phyloP scores from a whole-genome alignment of 2,113 vertebrate species.

The Marmota monax region DNA sequence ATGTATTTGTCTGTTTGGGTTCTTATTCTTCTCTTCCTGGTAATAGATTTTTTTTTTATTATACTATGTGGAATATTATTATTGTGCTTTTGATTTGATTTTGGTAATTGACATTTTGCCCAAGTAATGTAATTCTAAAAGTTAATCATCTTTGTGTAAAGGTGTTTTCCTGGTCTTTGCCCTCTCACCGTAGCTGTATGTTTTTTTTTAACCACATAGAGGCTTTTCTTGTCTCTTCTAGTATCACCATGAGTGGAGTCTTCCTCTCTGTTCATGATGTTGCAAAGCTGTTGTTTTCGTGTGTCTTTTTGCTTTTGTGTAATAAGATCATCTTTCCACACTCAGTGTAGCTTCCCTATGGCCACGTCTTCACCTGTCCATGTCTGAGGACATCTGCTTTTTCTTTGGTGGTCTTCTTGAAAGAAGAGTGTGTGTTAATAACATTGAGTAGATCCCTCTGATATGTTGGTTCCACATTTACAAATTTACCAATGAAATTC shows the following conservation, averaged over 20 bases:
- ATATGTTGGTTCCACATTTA: not conserved
- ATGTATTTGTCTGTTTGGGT: not conserved
- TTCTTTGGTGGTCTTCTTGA: not conserved
- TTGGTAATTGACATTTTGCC: not conserved
- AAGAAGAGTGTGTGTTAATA: not conserved
- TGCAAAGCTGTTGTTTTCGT: not conserved
- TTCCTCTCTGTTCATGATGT: not conserved
- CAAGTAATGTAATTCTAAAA: not conserved
- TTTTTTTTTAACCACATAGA: not conserved
- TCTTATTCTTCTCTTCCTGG: not conserved
- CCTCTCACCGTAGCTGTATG: not conserved
- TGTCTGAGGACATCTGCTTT: not conserved
- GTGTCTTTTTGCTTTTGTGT: not conserved
- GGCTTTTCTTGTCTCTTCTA: not conserved
- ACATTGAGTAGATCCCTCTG: not conserved
- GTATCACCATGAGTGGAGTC: not conserved
- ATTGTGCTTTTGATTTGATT: conserved; percentile 5
- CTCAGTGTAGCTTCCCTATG: not conserved
- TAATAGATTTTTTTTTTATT: not conserved
- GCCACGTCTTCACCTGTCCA: not conserved
- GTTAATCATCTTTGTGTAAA: not conserved
- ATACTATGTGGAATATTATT: not conserved
- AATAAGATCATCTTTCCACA: not conserved
- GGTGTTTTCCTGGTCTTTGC: not conserved
- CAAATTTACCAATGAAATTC: not conserved